phyloP scores from a whole-genome alignment of 2,797 vertebrate species.

The Falco berigora region DNA sequence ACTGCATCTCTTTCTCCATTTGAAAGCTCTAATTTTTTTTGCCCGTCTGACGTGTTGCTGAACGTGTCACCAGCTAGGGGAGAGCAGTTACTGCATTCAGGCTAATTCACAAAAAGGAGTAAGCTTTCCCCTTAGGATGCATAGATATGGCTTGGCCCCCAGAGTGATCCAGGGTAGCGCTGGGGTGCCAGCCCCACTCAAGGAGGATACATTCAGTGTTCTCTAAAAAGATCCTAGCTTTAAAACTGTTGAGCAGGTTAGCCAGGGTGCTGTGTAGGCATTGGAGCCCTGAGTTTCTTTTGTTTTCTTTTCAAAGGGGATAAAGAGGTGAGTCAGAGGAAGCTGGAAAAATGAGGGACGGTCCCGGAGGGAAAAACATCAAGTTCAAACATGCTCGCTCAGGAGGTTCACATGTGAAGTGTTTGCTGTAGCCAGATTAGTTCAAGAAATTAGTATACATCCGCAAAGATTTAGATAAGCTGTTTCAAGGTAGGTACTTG shows the following conservation, averaged over 20 bases:
- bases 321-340: not conserved
- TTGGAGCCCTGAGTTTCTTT: not conserved
- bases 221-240: not conserved
- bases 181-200: not conserved
- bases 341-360: not conserved
- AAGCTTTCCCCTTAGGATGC: not conserved
- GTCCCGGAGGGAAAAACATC: not conserved
- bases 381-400: not conserved
- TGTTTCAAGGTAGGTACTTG: not conserved
- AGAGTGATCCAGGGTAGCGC: not conserved
- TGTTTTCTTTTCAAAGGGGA: not conserved
- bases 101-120: not conserved
- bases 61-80: not conserved
- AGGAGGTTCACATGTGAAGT: not conserved
- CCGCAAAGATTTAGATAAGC: not conserved
- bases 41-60: not conserved
- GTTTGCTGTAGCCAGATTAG: not conserved
- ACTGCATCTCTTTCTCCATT: not conserved
- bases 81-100: not conserved
- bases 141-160: not conserved
- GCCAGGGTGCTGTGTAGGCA: not conserved
- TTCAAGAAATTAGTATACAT: not conserved
- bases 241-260: not conserved
- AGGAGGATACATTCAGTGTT: not conserved
- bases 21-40: not conserved